These are phyloP conservation scores for Sinhomidia bicolor DNA, from an alignment of 2,888 invertebrate genomes.

Conservation along the genomic window DNA sequence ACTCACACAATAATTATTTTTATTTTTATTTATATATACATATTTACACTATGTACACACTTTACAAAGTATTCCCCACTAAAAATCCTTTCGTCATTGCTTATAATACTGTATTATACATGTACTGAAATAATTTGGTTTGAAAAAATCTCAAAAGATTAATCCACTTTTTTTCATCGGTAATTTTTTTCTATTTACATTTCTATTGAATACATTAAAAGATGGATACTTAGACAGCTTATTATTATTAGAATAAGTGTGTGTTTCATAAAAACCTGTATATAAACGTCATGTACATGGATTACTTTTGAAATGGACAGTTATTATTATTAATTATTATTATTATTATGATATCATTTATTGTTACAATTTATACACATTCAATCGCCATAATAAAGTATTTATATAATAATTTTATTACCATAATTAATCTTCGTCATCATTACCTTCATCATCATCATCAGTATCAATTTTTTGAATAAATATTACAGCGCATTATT, in stretches of 20 bases:
- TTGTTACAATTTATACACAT: not conserved
- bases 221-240: not conserved
- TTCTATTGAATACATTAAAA: not conserved
- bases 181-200: not conserved
- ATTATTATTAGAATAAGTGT: not conserved
- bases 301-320: conserved; percentile 32
- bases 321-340: not conserved
- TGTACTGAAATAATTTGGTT: conserved; percentile 39
- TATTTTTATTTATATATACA: too few relatives aligned
- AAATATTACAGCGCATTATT: not conserved
- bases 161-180: not conserved
- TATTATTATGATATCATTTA: too few relatives aligned
- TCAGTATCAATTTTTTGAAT: not conserved
- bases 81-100: too few relatives aligned
- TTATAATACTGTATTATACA: conserved; percentile 36
- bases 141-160: conserved; percentile 29
- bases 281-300: conserved; percentile 45
- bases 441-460: not conserved
- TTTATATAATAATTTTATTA: not conserved
- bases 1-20: too few relatives aligned
- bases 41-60: too few relatives aligned
- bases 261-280: conserved; percentile 13
- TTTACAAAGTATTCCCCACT: too few relatives aligned
- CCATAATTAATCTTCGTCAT: not conserved
- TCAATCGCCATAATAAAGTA: not conserved